Base-by-base conservation (phyloP, 2,888 invertebrate species). In the Scelioninae gen. 1 region DNA sequence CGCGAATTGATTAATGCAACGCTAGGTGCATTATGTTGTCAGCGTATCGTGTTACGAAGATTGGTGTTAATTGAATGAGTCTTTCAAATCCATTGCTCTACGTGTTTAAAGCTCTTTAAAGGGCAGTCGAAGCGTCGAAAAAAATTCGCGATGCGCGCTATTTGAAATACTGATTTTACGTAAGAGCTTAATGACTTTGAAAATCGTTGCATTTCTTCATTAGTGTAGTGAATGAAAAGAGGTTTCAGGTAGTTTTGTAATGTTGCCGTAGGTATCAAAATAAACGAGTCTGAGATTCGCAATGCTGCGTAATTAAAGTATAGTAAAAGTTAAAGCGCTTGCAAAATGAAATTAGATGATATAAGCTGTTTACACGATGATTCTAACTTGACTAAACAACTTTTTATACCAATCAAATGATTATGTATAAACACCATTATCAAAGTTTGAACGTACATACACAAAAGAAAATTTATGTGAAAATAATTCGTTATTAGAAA, bases 111-210 rank as follows among this genome's bases (percentile, higher is more conserved):
- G 65, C 66, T 65, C 23, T 55, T 49, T 40, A 78, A 78, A 78
- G 63, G 78, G 78, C 78, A 78, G 8, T 15, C 11, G 13, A 53
- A 66, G n/a, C 47, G 49, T 23, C 40, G 45, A 74, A 68, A 74
- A 49, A 53, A 45, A 6, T n/a, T 60, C 9, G 40, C 55, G 47
- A 29, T 23, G 31, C 31, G 47, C 8, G 43, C n/a, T 38, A 29
- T 40, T 72, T 80, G 80, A 75, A 72, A 69, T 63, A 81, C 69
- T 75, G 80, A 81, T 75, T 80, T 75, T 81, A 81, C 80, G 75
- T 75, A 81, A 81, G 75, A 75, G 62, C 60, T 80, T 80, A 66
- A 72, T 58, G 58, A 80, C 72, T 80, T 71, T 80, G 69, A 75
- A 75, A 75, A 69, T 75, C 40, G 49, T 56, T 32, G 72, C 63